A percentile compares a stretch with the other conserved stretches of the same genome.
Conservation (phyloP, 2,888 invertebrate genomes). For the Brachyptera putata region DNA sequence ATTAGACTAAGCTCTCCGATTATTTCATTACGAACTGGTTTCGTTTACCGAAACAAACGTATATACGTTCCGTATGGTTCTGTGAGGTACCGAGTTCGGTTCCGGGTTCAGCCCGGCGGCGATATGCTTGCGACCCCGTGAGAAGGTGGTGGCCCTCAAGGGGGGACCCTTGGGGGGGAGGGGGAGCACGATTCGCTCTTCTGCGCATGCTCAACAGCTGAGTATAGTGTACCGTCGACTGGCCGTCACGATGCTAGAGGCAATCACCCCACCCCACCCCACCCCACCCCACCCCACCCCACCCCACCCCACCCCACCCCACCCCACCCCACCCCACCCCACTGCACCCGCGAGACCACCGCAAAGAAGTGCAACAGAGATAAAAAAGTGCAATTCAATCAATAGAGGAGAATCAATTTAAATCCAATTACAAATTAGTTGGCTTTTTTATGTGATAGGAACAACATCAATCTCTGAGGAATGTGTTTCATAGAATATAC, state of each 20-base stretch:
- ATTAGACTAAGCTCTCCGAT: background rate
- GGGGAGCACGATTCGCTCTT: background rate
- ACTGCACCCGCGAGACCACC: too few species aligned
- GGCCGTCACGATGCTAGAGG: background rate
- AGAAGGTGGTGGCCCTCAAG: background rate
- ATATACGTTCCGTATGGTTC: too few species aligned
- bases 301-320: background rate
- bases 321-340: background rate
- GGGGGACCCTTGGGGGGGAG: background rate
- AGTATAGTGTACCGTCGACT: background rate
- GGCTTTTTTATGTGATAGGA: too few species aligned
- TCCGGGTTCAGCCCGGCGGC: slow-evolving; percentile 5
- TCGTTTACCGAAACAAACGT: slow-evolving; percentile 1
- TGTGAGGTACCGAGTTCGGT: background rate
- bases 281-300: background rate
- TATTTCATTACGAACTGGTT: background rate
- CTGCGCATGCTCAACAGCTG: background rate
- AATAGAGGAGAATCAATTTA: too few species aligned
- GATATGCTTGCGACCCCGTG: background rate
- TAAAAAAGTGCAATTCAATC: too few species aligned
- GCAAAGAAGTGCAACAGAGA: too few species aligned
- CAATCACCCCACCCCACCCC: background rate
- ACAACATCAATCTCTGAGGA: too few species aligned
- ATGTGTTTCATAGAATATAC: too few species aligned
- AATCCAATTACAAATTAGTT: too few species aligned